Conservation (phyloP, 2,888 invertebrate species). For the Ochropleura leucogaster region DNA sequence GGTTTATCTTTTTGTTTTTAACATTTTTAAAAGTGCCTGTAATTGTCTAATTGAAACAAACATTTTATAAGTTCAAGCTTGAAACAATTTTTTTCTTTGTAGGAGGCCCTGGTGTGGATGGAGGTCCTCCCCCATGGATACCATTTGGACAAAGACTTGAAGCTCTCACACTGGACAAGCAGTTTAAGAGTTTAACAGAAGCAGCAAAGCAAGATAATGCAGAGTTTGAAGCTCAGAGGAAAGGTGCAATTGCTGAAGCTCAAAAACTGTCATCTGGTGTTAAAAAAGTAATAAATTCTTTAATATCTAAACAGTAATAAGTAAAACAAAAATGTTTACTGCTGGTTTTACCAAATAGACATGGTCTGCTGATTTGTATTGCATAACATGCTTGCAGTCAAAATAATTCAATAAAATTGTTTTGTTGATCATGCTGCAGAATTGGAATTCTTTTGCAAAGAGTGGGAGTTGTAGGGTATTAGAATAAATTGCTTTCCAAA, state of each 20-base stretch:
- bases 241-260: constrained; percentile 97
- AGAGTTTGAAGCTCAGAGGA: constrained; percentile 97
- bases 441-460: background rate
- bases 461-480: background rate
- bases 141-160: constrained; percentile 96
- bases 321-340: constrained; percentile 2
- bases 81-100: constrained; percentile 32
- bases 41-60: too few relatives aligned
- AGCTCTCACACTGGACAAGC: constrained; percentile 90
- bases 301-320: background rate
- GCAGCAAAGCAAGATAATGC: constrained; percentile 93
- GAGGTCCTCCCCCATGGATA: constrained; percentile 97
- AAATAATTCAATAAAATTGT: constrained; percentile 7
- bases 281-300: constrained; percentile 84
- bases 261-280: constrained; percentile 91
- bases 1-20: too few relatives aligned
- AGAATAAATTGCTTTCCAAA: background rate
- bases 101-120: constrained; percentile 92
- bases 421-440: constrained; percentile 16
- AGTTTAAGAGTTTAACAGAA: constrained; percentile 93
- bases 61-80: too few relatives aligned
- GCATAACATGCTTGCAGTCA: constrained; percentile 4
- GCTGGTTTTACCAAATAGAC: background rate
- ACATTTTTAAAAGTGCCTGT: too few relatives aligned
- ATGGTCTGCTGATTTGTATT: background rate